phyloP scores from a whole-genome alignment of 2,797 vertebrate species.

The Columba guinea region DNA sequence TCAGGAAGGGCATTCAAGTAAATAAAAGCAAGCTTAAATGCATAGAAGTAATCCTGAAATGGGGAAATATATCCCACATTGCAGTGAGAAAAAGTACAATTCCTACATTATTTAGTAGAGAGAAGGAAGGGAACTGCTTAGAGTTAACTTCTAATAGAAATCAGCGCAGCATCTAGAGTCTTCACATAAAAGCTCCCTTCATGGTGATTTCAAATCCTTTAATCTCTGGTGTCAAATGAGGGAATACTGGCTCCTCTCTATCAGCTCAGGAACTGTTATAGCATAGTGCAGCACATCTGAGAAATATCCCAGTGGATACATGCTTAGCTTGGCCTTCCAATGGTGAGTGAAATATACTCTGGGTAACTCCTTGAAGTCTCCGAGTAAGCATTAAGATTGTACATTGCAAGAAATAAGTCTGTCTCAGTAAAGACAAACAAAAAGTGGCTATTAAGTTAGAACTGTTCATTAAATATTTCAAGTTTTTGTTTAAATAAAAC shows the following conservation, averaged over 20 bases:
- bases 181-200: not conserved
- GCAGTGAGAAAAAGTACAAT: not conserved
- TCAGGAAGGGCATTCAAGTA: not conserved
- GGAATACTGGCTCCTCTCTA: not conserved
- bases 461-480: not conserved
- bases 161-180: not conserved
- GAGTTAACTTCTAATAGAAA: not conserved
- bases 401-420: not conserved
- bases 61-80: not conserved
- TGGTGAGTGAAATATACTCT: not conserved
- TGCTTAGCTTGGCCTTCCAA: not conserved
- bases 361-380: not conserved
- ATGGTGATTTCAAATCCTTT: not conserved
- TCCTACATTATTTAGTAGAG: not conserved
- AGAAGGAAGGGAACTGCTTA: not conserved
- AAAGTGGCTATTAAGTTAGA: not conserved
- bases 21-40: not conserved
- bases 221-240: not conserved
- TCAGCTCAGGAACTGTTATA: not conserved
- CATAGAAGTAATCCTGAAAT: not conserved
- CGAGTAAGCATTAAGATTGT: not conserved
- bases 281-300: not conserved
- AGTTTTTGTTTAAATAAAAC: not conserved
- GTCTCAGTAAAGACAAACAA: not conserved
- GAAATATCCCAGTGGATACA: not conserved